These are phyloP conservation scores for Vannuccia rotundouncinata DNA, from an alignment of 2,888 invertebrate species.

Conservation along the genomic window DNA sequence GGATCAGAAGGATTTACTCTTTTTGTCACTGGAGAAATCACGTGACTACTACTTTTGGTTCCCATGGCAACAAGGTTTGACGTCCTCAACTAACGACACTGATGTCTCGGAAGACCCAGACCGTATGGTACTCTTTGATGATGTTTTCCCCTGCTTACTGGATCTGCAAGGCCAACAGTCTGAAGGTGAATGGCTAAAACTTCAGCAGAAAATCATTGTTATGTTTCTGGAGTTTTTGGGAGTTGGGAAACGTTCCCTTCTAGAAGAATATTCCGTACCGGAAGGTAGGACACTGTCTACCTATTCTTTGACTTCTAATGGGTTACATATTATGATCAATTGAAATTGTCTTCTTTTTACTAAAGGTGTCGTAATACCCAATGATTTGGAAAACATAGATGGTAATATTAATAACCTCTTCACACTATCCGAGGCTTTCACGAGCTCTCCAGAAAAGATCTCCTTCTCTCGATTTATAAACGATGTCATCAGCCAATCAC, in stretches of 20 bases:
- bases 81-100: conserved; percentile 45
- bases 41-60: conserved; percentile 53
- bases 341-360: not conserved
- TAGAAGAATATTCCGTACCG: not conserved
- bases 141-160: conserved; percentile 49
- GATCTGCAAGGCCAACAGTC: conserved; percentile 38
- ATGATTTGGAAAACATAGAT: not conserved
- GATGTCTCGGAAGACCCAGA: conserved; percentile 57
- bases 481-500: not conserved
- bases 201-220: not conserved
- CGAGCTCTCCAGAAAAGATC: not conserved
- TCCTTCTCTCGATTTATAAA: not conserved
- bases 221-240: not conserved
- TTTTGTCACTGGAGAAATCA: conserved; percentile 53
- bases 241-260: not conserved
- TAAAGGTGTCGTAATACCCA: not conserved
- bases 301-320: too few species aligned
- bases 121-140: conserved; percentile 54
- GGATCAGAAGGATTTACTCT: conserved; percentile 43
- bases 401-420: not conserved
- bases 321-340: not conserved
- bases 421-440: not conserved
- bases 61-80: conserved; percentile 52
- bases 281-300: not conserved
- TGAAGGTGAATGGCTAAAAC: conserved; percentile 29